These are phyloP conservation scores for Tipula unca DNA, from an alignment of 2,888 invertebrate species.

Conservation along the genomic window DNA sequence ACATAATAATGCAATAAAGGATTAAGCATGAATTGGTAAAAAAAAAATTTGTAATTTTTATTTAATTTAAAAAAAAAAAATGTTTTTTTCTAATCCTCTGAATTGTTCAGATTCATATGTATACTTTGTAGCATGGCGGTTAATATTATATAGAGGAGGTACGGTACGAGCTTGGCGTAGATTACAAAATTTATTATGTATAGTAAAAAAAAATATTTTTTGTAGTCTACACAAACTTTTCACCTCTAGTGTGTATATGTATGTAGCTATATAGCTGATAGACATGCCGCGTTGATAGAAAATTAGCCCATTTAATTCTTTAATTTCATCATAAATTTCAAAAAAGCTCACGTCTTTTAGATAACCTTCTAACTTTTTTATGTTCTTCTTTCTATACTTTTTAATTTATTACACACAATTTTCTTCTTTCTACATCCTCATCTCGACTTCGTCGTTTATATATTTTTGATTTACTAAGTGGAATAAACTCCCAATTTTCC, in stretches of 20 bases:
- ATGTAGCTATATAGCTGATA: not conserved
- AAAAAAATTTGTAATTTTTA: not conserved
- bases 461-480: not conserved
- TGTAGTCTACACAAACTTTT: not conserved
- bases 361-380: not conserved
- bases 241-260: not conserved
- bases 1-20: not conserved
- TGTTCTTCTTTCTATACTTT: not conserved
- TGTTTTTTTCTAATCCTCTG: not conserved
- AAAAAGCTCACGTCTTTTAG: conserved; percentile 3
- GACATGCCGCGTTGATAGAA: not conserved
- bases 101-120: not conserved
- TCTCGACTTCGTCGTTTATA: not conserved
- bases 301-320: conserved; percentile 14
- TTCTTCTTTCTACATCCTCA: not conserved
- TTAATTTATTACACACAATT: not conserved
- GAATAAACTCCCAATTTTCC: conserved; percentile 14
- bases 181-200: not conserved
- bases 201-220: not conserved
- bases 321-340: conserved; percentile 4
- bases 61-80: not conserved
- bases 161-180: not conserved
- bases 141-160: not conserved
- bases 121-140: not conserved
- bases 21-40: conserved; percentile 9